phyloP scores from a whole-genome alignment of 2,888 invertebrate species.

The Trissonchulus sp. region DNA sequence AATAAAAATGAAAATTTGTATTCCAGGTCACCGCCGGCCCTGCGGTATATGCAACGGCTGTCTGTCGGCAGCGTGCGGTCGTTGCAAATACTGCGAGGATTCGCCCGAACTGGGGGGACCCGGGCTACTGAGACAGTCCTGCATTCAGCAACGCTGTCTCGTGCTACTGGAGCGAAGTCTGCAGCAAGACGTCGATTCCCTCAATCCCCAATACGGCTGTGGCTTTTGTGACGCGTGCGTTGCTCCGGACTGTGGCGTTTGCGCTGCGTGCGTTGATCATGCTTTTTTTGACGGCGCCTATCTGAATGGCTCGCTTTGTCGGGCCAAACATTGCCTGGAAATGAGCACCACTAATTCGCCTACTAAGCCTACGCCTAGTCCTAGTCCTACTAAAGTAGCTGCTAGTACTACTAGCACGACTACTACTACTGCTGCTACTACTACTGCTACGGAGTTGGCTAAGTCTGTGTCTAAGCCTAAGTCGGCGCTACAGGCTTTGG shows the following conservation, averaged over 20 bases:
- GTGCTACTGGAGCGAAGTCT: conserved; percentile 48
- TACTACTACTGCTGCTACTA: no score
- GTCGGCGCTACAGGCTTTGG: no score
- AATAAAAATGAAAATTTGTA: no score
- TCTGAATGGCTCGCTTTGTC: conserved; percentile 16
- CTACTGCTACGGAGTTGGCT: no score
- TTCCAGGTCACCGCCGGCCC: no score
- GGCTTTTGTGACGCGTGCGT: conserved; percentile 15
- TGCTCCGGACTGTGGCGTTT: conserved; percentile 23
- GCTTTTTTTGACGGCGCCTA: conserved; percentile 15
- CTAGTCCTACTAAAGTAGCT: no score
- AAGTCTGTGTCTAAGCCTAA: no score
- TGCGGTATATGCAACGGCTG: conserved; percentile 50
- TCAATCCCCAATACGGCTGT: conserved; percentile 22
- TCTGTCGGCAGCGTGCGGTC: conserved; percentile 64
- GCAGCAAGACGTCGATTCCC: conserved; percentile 47
- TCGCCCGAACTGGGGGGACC: conserved; percentile 96
- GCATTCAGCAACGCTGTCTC: conserved; percentile 71
- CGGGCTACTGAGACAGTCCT: conserved; percentile 89
- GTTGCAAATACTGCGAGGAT: conserved; percentile 91
- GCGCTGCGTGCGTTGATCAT: conserved; percentile 16
- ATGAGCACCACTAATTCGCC: not conserved
- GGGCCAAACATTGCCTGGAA: conserved; percentile 1
- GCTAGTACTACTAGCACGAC: no score
- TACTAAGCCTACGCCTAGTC: no score